Evolutionary conservation across 1,140 invertebrate species (phyloP).

Genomic region (Hylaeus volcanicus): DNA sequence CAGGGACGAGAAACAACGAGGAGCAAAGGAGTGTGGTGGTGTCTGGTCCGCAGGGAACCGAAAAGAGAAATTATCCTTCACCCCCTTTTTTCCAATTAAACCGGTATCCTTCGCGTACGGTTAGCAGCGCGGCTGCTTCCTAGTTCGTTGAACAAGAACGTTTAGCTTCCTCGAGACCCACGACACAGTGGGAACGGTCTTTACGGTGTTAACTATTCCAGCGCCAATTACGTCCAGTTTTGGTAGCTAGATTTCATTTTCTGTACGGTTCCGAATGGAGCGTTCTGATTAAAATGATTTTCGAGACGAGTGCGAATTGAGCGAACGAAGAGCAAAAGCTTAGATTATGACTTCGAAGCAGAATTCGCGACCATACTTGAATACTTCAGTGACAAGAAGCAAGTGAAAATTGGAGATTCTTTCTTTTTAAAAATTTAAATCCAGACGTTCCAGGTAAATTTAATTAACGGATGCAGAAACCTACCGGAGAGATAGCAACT

Average conservation of each 20-base stretch:
- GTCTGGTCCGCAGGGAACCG: background rate
- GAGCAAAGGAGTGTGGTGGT: background rate
- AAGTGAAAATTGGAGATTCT: no score
- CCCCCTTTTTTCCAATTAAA: conserved; percentile 61
- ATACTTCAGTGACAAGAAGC: no score
- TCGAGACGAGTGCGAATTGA: background rate
- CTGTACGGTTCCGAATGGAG: background rate
- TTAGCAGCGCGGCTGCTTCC: conserved; percentile 19
- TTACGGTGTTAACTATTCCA: conserved; percentile 10
- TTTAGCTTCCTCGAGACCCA: background rate
- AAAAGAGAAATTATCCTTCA: conserved; percentile 60
- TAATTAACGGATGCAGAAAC: no score
- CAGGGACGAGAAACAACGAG: conserved; percentile 19
- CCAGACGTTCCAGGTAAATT: no score
- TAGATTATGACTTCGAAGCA: no score
- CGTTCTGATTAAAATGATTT: background rate
- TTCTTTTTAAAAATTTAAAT: no score
- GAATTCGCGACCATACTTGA: no score
- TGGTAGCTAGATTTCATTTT: conserved; percentile 35
- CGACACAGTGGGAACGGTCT: background rate
- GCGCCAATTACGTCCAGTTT: conserved; percentile 5
- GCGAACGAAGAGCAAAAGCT: no score
- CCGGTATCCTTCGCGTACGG: conserved; percentile 35
- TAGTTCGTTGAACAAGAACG: conserved; percentile 14
- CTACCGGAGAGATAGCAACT: no score